Conservation (phyloP, 1,140 invertebrate genomes). For the Zaprionus africanus region DNA sequence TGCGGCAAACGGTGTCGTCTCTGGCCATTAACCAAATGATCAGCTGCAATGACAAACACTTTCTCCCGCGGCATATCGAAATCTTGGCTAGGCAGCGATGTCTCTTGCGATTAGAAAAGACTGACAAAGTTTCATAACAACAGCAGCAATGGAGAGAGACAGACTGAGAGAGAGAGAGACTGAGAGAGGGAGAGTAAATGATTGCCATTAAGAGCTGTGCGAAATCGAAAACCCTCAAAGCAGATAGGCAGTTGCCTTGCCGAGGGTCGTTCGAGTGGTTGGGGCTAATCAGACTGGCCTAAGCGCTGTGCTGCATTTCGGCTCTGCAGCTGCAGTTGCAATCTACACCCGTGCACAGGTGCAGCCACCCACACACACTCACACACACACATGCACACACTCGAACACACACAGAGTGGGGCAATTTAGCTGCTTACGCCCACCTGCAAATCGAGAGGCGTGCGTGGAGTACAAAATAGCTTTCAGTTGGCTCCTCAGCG, state of each 20-base stretch:
- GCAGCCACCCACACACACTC: slow-evolving; percentile 43
- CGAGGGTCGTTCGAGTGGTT: not conserved
- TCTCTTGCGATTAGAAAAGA: not conserved
- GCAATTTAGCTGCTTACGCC: slow-evolving; percentile 68
- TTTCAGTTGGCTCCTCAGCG: slow-evolving; percentile 32
- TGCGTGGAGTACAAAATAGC: slow-evolving; percentile 41
- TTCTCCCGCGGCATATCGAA: slow-evolving; percentile 45
- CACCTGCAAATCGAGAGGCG: slow-evolving; percentile 57
- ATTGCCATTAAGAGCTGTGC: not conserved
- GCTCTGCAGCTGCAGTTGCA: slow-evolving; percentile 27
- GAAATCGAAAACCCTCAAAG: not conserved
- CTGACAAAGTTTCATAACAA: not conserved
- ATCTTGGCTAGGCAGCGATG: not conserved
- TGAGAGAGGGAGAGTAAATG: not conserved
- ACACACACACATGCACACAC: slow-evolving; percentile 3
- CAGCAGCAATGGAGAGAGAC: not conserved
- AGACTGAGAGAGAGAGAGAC: too few species aligned
- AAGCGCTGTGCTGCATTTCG: slow-evolving; percentile 25
- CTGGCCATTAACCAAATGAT: slow-evolving; percentile 70
- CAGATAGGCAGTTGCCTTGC: too few species aligned
- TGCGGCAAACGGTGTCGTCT: slow-evolving; percentile 55
- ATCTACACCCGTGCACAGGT: slow-evolving; percentile 50
- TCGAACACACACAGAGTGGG: slow-evolving; percentile 15
- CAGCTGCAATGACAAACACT: slow-evolving; percentile 60
- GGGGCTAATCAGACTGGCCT: not conserved